Base-by-base conservation (phyloP, 53 echinoderm and acorn worm species). In the Paelopatides confundens region DNA sequence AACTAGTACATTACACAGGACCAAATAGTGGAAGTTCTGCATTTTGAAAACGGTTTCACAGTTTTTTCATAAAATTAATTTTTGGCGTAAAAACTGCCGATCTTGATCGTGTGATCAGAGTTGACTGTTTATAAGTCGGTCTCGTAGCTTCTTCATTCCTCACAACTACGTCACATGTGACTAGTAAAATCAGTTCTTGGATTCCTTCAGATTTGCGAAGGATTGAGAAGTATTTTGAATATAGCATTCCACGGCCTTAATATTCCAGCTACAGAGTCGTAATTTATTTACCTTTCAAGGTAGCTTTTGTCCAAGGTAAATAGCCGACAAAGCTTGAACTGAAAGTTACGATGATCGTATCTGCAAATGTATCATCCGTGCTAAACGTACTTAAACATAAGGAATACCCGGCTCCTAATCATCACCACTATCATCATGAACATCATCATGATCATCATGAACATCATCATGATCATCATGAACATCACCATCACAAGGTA, bases 301-400 rank as follows among this genome's bases (percentile, higher is more conserved):
- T n/a, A n/a, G n/a, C n/a, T 58, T 58, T 18, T 58, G 18, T 58
- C 3, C 58, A 0, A 21, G 6, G 21, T 21, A 58, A 58, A 58
- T 58, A 58, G 21, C 17, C 24, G 58, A 15, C 58, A 17, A 21
- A 58, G 3, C 21, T 21, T 18, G 21, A 58, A 58, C 24, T 17
- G 58, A 58, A 37, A 39, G 43, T 21, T 28, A 83, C 63, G 87
- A 95, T 95, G 96, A 93, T 93, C 64, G 96, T 95, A 35, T 93
- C 91, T 67, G 93, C 93, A 27, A 95, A 95, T 87, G 96, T 95
- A 3, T 95, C 96, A 21, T 88, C 96, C 4, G 88, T 93, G 13
- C 81, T 95, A 85, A 89, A 93, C 67, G 91, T 91, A 64, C 87
- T 77, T 24, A 93, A 89, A 65, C 89, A 93, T 66, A 95, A 95